Evolutionary conservation across 35 echinoderm and acorn worm genomes (phyloP).

Genomic region (Heliocidaris erythrogramma): DNA sequence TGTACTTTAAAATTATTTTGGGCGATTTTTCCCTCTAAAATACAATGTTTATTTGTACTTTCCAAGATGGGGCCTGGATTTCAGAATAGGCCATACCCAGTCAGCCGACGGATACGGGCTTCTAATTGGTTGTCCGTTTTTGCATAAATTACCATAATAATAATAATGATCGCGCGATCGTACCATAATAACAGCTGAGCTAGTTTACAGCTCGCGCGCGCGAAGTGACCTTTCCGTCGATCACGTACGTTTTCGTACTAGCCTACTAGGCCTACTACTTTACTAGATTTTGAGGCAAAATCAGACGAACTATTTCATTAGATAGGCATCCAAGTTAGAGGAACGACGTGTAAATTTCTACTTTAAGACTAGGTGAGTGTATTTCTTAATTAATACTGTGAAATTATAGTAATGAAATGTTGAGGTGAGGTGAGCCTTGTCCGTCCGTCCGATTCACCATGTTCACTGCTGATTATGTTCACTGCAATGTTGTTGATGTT

Average conservation of each 20-base stretch:
- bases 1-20: not conserved
- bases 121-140: not conserved
- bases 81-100: not conserved
- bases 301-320: not conserved
- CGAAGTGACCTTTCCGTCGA: not conserved
- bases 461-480: too few relatives aligned
- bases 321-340: too few relatives aligned
- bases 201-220: too few relatives aligned
- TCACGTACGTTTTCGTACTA: too few relatives aligned
- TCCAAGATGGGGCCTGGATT: not conserved
- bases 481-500: too few relatives aligned
- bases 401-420: not conserved
- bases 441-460: too few relatives aligned
- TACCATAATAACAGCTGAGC: not conserved
- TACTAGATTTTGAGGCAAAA: not conserved
- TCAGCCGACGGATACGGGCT: not conserved
- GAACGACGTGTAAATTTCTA: too few relatives aligned
- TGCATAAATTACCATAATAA: conserved; percentile 1
- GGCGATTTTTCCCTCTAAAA: not conserved
- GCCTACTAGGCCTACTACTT: too few relatives aligned
- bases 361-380: not conserved
- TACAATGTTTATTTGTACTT: too few relatives aligned
- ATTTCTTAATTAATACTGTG: not conserved
- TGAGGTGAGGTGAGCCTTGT: too few relatives aligned
- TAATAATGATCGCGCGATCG: conserved; percentile 16